Evolutionary conservation across 2,797 vertebrate genomes (phyloP), one percentile per base, ranked within the genome.

Genomic region (Typhlichthys eigenmanni): DNA sequence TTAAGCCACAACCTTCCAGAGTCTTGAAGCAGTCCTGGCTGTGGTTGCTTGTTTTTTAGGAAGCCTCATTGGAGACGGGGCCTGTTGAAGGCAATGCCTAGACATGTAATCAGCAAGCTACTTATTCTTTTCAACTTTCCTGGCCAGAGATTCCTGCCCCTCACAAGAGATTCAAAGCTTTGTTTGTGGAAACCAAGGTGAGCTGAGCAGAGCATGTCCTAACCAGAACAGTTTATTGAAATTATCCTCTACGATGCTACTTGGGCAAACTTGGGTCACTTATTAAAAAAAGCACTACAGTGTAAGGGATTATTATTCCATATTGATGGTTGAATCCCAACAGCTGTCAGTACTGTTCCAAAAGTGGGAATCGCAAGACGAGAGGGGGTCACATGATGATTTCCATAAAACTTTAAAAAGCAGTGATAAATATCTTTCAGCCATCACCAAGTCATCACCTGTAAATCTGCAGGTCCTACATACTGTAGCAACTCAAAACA

Each of bases 31-130:
- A 68, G 47, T 62, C 59, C 17, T 74, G 74, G 14, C 81, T 83
- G 80, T 2, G 72, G 80, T 77, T 65, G 64, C 56, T 56, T 76
- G 75, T 82, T 29, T 67, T 68, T 60, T 66, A 76, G 48, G 64
- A 72, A 68, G 75, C 71, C 73, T 55, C 71, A 62, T 6, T 45
- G 57, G 78, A 79, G 75, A 79, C 13, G 48, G 65, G 77, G 66
- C 47, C 51, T 59, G 78, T 53, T 76, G 82, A 75, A 85, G 79
- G 82, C 87, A 84, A 85, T 81, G 84, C 82, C 72, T 38, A 84
- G 78, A 85, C 88, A 58, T 85, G 87, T 83, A 85, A 85, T 88
- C 81, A 83, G 68, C 52, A 10, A 76, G 74, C 81, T 77, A 58
- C 82, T 86, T 75, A 80, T 82, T 85, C 74, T 73, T 69, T 80